Conservation (phyloP, 2,888 invertebrate genomes). For the Leucania comma region DNA sequence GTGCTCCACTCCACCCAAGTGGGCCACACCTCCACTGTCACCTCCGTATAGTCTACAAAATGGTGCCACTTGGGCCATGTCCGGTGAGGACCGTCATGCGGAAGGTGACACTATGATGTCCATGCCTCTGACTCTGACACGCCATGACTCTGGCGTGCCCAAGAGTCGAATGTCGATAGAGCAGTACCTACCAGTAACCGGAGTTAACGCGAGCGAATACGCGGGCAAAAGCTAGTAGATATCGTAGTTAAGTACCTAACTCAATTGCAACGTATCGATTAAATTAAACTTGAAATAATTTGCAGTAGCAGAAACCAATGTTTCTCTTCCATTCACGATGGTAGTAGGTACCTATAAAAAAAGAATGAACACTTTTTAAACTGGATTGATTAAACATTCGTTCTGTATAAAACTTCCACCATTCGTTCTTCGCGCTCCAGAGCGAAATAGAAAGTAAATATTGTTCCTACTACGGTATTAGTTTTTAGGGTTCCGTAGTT, state of each 20-base stretch:
- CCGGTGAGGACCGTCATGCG: too few species aligned
- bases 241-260: neutral
- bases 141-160: too few species aligned
- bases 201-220: too few species aligned
- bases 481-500: constrained; percentile 4
- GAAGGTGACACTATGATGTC: too few species aligned
- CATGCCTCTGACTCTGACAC: too few species aligned
- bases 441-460: constrained; percentile 57
- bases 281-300: constrained; percentile 4
- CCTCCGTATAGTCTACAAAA: too few species aligned
- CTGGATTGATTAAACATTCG: constrained; percentile 49
- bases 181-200: too few species aligned
- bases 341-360: neutral
- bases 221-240: too few species aligned
- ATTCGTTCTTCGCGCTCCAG: constrained; percentile 23
- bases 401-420: constrained; percentile 16
- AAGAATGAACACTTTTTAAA: constrained; percentile 18
- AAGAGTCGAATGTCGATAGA: too few species aligned
- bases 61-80: too few species aligned
- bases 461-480: constrained; percentile 13
- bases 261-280: neutral
- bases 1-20: too few species aligned
- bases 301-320: constrained; percentile 18
- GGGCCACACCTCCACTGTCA: too few species aligned
- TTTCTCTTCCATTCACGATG: constrained; percentile 49